Conservation (phyloP, 2,113 vertebrate genomes). For the Urocynchramus pylzowi region DNA sequence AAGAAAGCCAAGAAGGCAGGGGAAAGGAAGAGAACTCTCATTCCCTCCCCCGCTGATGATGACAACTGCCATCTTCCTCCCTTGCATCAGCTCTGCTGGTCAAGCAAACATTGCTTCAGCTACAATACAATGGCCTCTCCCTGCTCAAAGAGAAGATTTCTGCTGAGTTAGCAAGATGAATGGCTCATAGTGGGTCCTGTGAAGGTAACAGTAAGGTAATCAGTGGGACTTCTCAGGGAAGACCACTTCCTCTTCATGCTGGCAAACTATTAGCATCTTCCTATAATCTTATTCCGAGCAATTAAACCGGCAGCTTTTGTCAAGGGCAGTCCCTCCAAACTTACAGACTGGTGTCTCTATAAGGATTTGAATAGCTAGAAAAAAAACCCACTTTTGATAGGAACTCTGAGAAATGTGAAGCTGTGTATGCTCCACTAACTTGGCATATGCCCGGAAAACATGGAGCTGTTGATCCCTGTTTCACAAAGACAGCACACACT, state of each 20-base stretch:
- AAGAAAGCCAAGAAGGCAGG: not conserved
- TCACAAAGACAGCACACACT: not conserved
- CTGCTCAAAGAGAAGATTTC: not conserved
- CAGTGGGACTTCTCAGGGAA: not conserved
- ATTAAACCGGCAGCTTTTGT: not conserved
- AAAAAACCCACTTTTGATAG: not conserved
- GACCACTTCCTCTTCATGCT: not conserved
- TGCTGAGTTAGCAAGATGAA: not conserved
- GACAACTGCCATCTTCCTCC: not conserved
- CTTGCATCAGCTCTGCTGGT: not conserved
- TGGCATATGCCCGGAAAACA: not conserved
- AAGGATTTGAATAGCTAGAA: not conserved
- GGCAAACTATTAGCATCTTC: not conserved
- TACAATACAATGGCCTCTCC: not conserved
- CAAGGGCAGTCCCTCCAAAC: not conserved
- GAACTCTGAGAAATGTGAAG: not conserved
- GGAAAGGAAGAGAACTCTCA: not conserved
- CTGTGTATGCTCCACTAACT: not conserved
- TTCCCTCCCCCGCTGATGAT: fast-evolving
- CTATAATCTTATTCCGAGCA: not conserved
- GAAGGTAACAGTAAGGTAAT: not conserved
- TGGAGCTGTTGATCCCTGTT: not conserved
- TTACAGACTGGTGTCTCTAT: not conserved
- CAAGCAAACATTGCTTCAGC: not conserved
- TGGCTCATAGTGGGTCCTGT: not conserved